Conservation (phyloP, 2,113 vertebrate genomes). For the Anseranas semipalmata region DNA sequence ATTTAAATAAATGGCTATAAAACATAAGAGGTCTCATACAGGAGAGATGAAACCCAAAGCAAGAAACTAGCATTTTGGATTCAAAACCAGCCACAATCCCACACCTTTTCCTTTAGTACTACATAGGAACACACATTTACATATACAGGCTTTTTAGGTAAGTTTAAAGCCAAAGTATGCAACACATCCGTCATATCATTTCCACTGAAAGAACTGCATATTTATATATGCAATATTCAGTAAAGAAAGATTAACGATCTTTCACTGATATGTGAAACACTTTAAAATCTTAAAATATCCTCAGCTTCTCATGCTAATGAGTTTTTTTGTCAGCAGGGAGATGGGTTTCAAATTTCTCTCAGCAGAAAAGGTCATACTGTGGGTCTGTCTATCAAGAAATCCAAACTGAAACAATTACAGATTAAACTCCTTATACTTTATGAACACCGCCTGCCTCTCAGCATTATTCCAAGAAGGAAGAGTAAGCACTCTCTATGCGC, state of each 20-base stretch:
- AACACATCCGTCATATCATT: background rate
- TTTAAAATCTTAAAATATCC: background rate
- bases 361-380: background rate
- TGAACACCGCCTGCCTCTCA: background rate
- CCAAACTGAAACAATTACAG: background rate
- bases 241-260: background rate
- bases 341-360: background rate
- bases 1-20: background rate
- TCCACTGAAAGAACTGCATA: background rate
- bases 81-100: background rate
- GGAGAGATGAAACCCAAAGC: background rate
- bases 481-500: background rate
- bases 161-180: background rate
- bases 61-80: background rate
- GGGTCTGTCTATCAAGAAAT: background rate
- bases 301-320: background rate
- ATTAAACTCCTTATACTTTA: background rate
- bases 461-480: background rate
- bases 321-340: background rate
- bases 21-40: background rate
- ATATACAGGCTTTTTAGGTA: background rate
- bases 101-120: background rate
- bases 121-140: background rate
- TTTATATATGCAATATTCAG: background rate
- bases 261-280: background rate